Base-by-base conservation (phyloP, 92 coral and sea anemone genomes). In the Actinostola sp. region DNA sequence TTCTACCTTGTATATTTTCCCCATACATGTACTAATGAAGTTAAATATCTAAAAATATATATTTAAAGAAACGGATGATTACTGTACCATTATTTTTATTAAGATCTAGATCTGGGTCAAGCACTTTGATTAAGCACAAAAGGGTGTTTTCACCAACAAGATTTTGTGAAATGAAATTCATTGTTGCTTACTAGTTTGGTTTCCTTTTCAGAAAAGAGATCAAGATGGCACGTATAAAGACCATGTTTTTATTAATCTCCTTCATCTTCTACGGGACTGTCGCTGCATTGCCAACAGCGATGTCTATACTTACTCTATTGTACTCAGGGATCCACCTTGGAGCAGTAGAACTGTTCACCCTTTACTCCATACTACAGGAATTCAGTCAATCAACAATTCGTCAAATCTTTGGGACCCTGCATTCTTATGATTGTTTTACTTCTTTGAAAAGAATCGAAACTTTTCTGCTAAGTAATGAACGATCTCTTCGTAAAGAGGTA, bases 121-220 rank as follows among this genome's bases (percentile, higher is more conserved):
- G n/a, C n/a, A n/a, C n/a, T n/a, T n/a, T n/a, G n/a, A n/a, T n/a
- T n/a, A n/a, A n/a, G n/a, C n/a, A n/a, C n/a, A n/a, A n/a, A n/a
- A n/a, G n/a, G n/a, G n/a, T n/a, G n/a, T n/a, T n/a, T n/a, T n/a
- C n/a, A n/a, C n/a, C n/a, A 7, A 39, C 14, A 7, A 39, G 45
- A 7, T 7, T 39, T 7, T 39, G 7, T 39, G 19, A 8, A 17
- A 4, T 23, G 21, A 14, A 48, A 17, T 2, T 9, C 54, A 14
- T 48, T 48, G 54, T 53, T 2, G 20, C 25, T 25, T 25, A 9
- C 20, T 48, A 3, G 9, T 3, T 8, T 15, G n/a, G n/a, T n/a
- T n/a, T n/a, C n/a, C n/a, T 36, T 36, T 36, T 4, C 28, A 57
- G 63, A 50, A 63, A 63, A 63, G 69, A 63, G 25, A 26, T 38